Conservation (phyloP, 2,888 invertebrate genomes). For the Halocaridina rubra region DNA sequence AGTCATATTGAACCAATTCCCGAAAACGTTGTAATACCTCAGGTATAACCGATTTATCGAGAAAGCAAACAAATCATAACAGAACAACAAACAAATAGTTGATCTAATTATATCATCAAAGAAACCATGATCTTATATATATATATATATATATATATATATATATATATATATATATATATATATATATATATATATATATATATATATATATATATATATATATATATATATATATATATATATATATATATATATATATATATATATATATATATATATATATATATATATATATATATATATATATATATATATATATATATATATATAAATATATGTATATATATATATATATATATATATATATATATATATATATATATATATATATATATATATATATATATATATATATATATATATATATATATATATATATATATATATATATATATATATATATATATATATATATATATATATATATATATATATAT, state of each 20-base stretch:
- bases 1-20: no score
- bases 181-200: slow-evolving; percentile 10
- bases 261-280: not conserved
- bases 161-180: slow-evolving; percentile 10
- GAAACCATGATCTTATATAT: not conserved
- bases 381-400: slow-evolving; percentile 14
- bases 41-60: no score
- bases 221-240: not conserved
- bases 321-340: slow-evolving; percentile 3
- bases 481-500: not conserved
- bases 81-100: no score
- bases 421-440: slow-evolving; percentile 7
- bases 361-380: slow-evolving; percentile 7
- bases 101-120: not conserved
- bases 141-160: slow-evolving; percentile 11
- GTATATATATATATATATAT: not conserved
- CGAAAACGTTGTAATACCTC: no score
- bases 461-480: not conserved
- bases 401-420: slow-evolving; percentile 6
- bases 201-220: not conserved
- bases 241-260: not conserved
- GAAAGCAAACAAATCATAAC: no score
- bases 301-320: not conserved
- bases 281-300: slow-evolving; percentile 10
- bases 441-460: not conserved